A percentile compares a stretch with the other conserved stretches of the same genome.
phyloP scores from a whole-genome alignment of 2,888 invertebrate genomes.

The Phanerotoma sp. region DNA sequence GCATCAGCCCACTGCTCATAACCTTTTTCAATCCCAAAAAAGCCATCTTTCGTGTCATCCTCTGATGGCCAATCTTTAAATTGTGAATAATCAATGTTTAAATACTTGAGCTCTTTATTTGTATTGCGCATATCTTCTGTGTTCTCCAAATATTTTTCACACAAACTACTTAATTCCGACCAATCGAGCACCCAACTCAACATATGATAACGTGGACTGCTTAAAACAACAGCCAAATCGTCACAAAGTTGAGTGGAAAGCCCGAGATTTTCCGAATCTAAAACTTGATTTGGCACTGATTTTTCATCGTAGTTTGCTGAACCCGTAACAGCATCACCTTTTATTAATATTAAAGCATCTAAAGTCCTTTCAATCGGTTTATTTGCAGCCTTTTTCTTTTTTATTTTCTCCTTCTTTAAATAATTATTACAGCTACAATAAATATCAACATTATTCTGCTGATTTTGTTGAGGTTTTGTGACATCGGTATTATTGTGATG shows the following conservation, averaged over 20 bases:
- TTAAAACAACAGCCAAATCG: slow-evolving; percentile 70
- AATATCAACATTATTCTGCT: slow-evolving; percentile 41
- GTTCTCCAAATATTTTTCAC: slow-evolving; percentile 62
- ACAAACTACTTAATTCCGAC: slow-evolving; percentile 62
- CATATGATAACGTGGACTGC: slow-evolving; percentile 71
- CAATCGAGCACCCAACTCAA: slow-evolving; percentile 71
- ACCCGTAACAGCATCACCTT: slow-evolving; percentile 61
- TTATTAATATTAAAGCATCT: slow-evolving; percentile 59
- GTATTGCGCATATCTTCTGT: slow-evolving; percentile 66
- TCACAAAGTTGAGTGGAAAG: slow-evolving; percentile 68
- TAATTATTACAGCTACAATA: slow-evolving; percentile 49
- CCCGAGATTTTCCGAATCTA: slow-evolving; percentile 69
- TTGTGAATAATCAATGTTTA: slow-evolving; percentile 71
- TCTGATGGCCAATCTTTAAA: slow-evolving; percentile 68
- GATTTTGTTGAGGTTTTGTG: slow-evolving; percentile 38
- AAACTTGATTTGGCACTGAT: slow-evolving; percentile 62
- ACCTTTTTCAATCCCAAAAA: slow-evolving; percentile 68
- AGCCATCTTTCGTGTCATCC: slow-evolving; percentile 61
- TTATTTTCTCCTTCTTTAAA: slow-evolving; percentile 32
- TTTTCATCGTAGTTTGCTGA: slow-evolving; percentile 66
- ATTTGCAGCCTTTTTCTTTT: neutral
- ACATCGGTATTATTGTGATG: slow-evolving; percentile 27
- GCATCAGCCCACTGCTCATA: slow-evolving; percentile 57
- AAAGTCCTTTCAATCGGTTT: slow-evolving; percentile 55
- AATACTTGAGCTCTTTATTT: slow-evolving; percentile 72